These are phyloP conservation scores for Eurypyga helias DNA, from an alignment of 2,113 vertebrate species.

Conservation along the genomic window DNA sequence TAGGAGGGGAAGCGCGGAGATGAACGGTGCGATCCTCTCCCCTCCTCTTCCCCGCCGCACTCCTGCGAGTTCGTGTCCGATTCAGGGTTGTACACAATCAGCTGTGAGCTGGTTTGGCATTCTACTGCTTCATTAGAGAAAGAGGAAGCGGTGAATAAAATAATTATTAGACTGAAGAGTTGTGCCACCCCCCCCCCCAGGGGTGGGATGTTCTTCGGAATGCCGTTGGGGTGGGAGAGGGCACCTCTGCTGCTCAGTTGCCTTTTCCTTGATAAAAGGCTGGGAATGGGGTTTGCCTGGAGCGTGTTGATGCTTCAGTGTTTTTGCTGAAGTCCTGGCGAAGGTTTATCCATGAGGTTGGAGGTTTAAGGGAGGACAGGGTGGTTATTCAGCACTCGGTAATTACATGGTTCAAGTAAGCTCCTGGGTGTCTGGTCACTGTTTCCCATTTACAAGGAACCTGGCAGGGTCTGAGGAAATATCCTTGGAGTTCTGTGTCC, in stretches of 20 bases:
- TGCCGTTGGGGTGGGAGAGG: not conserved
- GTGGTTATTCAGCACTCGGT: constrained; percentile 12
- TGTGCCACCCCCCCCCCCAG: not conserved
- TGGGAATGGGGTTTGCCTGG: not conserved
- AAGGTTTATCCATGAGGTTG: constrained; percentile 14
- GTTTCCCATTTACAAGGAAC: not conserved
- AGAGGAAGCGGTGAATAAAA: constrained; percentile 25
- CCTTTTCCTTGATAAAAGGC: not conserved
- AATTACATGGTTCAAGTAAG: not conserved
- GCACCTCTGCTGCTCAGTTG: constrained; percentile 9
- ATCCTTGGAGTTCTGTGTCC: not conserved
- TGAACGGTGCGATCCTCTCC: not conserved
- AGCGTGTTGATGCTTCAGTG: not conserved
- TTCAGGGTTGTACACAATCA: constrained; percentile 63
- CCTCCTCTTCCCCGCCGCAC: not conserved
- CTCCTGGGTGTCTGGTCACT: not conserved
- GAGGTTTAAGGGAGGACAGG: constrained; percentile 15
- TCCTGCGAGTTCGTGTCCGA: not conserved
- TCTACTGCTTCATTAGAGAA: constrained; percentile 43
- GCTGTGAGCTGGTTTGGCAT: constrained; percentile 50
- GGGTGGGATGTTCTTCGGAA: constrained; percentile 14
- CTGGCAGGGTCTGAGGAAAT: not conserved
- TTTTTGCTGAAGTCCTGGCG: constrained; percentile 23
- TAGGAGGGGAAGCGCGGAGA: not conserved
- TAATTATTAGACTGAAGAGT: not conserved